Evolutionary conservation across 2,113 vertebrate species (phyloP), one percentile per base, ranked within the genome.

Genomic region (Pedionomus torquatus): DNA sequence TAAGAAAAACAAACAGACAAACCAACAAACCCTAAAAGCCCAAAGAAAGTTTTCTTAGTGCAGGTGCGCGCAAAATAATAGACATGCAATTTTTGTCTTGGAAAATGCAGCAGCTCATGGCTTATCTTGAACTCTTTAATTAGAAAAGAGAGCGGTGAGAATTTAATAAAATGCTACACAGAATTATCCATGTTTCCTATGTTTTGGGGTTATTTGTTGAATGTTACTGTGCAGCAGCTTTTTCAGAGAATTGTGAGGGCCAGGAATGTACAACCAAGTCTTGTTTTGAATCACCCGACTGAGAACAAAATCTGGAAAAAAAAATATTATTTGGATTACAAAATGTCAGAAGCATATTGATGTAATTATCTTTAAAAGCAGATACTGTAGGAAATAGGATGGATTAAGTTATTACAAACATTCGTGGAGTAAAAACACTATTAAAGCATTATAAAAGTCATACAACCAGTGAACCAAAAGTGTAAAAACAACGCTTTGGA

Each of bases 331-430:
- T 83, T 89, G 10, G 21, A 63, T 88, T 83, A 49, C 71, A 88
- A 43, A 80, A 92, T 55, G 63, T 86, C 70, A 88, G 64, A 64
- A 80, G 64, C 82, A 86, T 93, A 88, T 83, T 90, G 93, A 89
- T 95, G 31, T 58, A 93, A 83, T 95, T 96, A 89, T 68, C 51
- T 64, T 75, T 95, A 87, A 88, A 93, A 94, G 93, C 64, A 93
- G 92, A 95, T 90, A 92, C 51, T 95, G 69, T 66, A 83, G 76
- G 76, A 95, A 96, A 96, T 72, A 82, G 72, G 65, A 90, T 90
- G 82, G 79, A 86, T 94, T 74, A 77, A 75, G 91, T 93, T 92
- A 75, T 96, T 92, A 63, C 66, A 93, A 96, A 93, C 87, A 95
- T 93, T 66, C 5, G 1, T 90, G 90, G 68, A 94, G 55, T 86